Conservation (phyloP, 2,888 invertebrate genomes). For the Frankliniella fusca region DNA sequence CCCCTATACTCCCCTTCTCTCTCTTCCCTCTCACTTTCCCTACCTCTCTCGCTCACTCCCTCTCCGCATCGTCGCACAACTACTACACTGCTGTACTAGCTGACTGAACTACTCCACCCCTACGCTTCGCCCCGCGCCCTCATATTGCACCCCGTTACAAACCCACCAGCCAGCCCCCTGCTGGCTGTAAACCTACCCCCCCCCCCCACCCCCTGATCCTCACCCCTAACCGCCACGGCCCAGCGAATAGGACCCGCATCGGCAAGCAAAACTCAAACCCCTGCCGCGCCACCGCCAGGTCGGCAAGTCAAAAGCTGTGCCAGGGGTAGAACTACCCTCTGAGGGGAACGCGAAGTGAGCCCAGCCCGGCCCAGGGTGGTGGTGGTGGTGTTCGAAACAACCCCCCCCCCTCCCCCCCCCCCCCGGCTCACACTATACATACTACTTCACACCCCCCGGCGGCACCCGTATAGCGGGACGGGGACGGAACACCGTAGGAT, state of each 20-base stretch:
- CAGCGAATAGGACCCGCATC: neutral
- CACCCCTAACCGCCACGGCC: neutral
- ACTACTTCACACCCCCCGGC: neutral
- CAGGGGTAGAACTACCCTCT: neutral
- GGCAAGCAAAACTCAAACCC: neutral
- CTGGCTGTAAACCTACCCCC: neutral
- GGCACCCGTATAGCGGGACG: too few relatives aligned
- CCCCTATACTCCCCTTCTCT: neutral
- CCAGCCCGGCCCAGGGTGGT: too few relatives aligned
- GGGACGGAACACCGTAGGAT: too few relatives aligned
- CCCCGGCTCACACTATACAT: neutral
- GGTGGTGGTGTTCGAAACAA: too few relatives aligned
- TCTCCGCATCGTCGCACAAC: too few relatives aligned
- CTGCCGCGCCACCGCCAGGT: neutral
- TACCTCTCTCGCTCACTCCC: neutral
- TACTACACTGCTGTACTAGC: too few relatives aligned
- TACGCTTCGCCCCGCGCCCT: too few relatives aligned
- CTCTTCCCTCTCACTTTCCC: neutral
- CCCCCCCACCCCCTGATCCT: neutral
- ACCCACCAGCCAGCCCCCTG: neutral
- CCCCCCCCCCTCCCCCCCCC: neutral
- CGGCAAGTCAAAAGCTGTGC: neutral
- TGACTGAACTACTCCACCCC: too few relatives aligned
- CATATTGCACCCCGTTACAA: too few relatives aligned
- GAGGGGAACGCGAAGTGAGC: too few relatives aligned